Conservation (phyloP, 2,888 invertebrate species). For the Apoda limacodes region DNA sequence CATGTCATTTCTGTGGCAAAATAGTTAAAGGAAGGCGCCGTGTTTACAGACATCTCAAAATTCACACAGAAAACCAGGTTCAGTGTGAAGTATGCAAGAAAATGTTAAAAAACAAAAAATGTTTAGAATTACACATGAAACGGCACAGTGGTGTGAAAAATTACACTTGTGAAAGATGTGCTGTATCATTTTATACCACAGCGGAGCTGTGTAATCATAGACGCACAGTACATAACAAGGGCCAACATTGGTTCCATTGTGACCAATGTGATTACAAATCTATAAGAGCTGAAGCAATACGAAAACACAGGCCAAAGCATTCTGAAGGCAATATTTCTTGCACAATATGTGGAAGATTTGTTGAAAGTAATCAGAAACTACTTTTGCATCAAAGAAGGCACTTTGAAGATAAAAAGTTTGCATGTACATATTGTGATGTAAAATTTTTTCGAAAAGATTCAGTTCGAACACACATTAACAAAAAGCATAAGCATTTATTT, state of each 20-base stretch:
- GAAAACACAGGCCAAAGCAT: conserved; percentile 36
- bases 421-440: conserved; percentile 37
- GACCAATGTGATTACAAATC: conserved; percentile 37
- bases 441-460: conserved; percentile 31
- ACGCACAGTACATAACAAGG: conserved; percentile 29
- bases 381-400: conserved; percentile 36
- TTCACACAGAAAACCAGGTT: conserved; percentile 24
- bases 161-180: conserved; percentile 45
- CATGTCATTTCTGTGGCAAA: conserved; percentile 49
- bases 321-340: conserved; percentile 34
- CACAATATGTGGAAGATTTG: conserved; percentile 39
- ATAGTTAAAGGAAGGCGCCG: conserved; percentile 32
- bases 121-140: conserved; percentile 32
- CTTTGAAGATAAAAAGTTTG: conserved; percentile 32
- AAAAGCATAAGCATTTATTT: conserved; percentile 15
- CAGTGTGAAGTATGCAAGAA: conserved; percentile 36
- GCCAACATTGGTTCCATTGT: conserved; percentile 28
- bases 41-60: conserved; percentile 35
- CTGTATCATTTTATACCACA: conserved; percentile 36
- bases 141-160: conserved; percentile 39
- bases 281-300: conserved; percentile 22
- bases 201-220: conserved; percentile 43
- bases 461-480: conserved; percentile 24
- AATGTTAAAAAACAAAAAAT: conserved; percentile 25
- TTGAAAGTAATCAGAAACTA: conserved; percentile 31